phyloP scores from a whole-genome alignment of 2,113 vertebrate species.

The Etheostoma spectabile region DNA sequence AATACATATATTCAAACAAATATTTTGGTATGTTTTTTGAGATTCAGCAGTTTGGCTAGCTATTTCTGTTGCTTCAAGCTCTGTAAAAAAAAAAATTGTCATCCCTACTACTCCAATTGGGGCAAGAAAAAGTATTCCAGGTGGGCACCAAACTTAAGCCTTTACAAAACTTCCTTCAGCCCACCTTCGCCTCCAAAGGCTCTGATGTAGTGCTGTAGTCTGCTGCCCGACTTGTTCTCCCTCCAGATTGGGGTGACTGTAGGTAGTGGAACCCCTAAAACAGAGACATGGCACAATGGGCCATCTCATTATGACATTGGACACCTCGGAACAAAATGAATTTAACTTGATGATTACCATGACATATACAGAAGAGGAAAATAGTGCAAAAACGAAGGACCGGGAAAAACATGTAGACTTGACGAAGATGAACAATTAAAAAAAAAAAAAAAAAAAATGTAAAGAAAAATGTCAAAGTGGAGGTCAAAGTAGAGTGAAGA shows the following conservation, averaged over 20 bases:
- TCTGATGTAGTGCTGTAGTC: slow-evolving; percentile 88
- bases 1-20: slow-evolving; percentile 14
- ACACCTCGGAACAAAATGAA: slow-evolving; percentile 39
- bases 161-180: slow-evolving; percentile 72
- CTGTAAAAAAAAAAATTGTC: neutral
- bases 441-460: slow-evolving; percentile 6
- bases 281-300: slow-evolving; percentile 80
- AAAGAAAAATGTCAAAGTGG: slow-evolving; percentile 22
- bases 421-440: slow-evolving; percentile 16
- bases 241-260: slow-evolving; percentile 89
- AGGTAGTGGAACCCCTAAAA: slow-evolving; percentile 84
- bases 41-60: neutral
- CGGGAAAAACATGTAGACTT: slow-evolving; percentile 15
- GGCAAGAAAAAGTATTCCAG: slow-evolving; percentile 34
- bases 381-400: slow-evolving; percentile 27
- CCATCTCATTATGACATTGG: slow-evolving; percentile 70
- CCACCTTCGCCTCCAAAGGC: slow-evolving; percentile 94
- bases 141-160: slow-evolving; percentile 60
- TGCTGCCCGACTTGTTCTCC: slow-evolving; percentile 93
- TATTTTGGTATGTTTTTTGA: neutral
- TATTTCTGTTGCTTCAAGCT: neutral
- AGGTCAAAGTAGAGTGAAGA: slow-evolving; percentile 28
- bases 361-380: slow-evolving; percentile 38
- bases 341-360: slow-evolving; percentile 29
- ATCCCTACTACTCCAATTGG: neutral